Conservation (phyloP, 2,113 vertebrate genomes). For the Protobothrops mucrosquamatus region DNA sequence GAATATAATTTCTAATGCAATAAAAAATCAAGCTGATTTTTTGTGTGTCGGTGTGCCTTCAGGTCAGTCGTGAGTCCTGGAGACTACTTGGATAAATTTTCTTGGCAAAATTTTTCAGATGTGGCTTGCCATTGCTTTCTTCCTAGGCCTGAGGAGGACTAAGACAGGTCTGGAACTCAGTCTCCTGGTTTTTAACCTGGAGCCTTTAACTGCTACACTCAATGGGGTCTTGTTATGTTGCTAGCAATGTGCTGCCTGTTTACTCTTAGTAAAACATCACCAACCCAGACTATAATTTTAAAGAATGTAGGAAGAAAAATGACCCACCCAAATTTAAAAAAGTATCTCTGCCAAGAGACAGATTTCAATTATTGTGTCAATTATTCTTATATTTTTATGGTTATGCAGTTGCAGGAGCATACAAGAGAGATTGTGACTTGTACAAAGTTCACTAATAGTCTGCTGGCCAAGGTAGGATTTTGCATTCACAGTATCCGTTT, state of each 20-base stretch:
- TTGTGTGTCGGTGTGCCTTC: background rate
- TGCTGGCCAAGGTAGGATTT: background rate
- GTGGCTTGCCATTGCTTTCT: background rate
- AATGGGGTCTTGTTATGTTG: background rate
- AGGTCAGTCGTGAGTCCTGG: background rate
- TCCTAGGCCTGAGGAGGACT: background rate
- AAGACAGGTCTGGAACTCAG: background rate
- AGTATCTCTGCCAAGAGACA: conserved; percentile 63
- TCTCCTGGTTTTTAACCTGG: background rate
- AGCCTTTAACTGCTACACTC: background rate
- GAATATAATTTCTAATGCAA: background rate
- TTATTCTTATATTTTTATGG: background rate
- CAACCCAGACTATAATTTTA: conserved; percentile 6
- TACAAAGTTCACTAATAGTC: background rate
- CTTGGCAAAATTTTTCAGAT: background rate
- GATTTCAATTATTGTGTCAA: conserved; percentile 37
- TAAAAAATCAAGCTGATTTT: background rate
- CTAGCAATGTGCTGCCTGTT: background rate
- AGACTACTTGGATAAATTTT: background rate
- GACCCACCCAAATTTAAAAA: conserved; percentile 54
- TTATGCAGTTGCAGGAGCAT: background rate
- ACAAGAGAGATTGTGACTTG: background rate
- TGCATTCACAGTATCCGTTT: background rate
- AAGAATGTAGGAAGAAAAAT: conserved; percentile 61
- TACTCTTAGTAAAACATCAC: background rate